Evolutionary conservation across 1,140 invertebrate genomes (phyloP).

Genomic region (Dendrolimus kikuchii): DNA sequence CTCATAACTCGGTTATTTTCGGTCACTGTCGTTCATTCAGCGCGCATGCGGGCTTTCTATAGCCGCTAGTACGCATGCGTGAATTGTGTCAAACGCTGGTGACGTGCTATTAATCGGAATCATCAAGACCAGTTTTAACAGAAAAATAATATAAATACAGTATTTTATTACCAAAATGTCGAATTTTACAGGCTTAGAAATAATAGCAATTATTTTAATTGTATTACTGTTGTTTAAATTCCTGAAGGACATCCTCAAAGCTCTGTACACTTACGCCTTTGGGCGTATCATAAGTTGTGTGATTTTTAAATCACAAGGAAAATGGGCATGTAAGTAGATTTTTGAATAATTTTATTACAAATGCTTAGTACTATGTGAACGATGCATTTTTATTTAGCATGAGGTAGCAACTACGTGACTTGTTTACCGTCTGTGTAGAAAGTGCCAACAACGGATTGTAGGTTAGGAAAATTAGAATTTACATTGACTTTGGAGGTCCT

Average conservation of each 20-base stretch:
- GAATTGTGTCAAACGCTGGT: constrained; percentile 24
- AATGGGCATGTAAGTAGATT: constrained; percentile 56
- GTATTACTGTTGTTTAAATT: constrained; percentile 21
- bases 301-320: constrained; percentile 51
- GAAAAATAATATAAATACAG: neutral
- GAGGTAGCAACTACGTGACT: too few relatives aligned
- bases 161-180: constrained; percentile 21
- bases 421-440: too few relatives aligned
- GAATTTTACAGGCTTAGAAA: constrained; percentile 23
- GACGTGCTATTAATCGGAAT: constrained; percentile 13
- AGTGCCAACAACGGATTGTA: too few relatives aligned
- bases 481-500: too few relatives aligned
- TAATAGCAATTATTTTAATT: constrained; percentile 29
- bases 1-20: constrained; percentile 4
- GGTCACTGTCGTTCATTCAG: constrained; percentile 18
- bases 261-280: constrained; percentile 41
- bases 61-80: constrained; percentile 32
- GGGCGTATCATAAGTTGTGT: constrained; percentile 45
- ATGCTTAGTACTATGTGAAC: too few relatives aligned
- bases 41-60: constrained; percentile 33
- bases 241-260: constrained; percentile 27
- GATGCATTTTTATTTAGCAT: too few relatives aligned
- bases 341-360: too few relatives aligned
- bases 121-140: constrained; percentile 22
- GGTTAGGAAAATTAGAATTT: too few relatives aligned